Evolutionary conservation across 2,888 invertebrate species (phyloP).

Genomic region (Apotomis turbidana): DNA sequence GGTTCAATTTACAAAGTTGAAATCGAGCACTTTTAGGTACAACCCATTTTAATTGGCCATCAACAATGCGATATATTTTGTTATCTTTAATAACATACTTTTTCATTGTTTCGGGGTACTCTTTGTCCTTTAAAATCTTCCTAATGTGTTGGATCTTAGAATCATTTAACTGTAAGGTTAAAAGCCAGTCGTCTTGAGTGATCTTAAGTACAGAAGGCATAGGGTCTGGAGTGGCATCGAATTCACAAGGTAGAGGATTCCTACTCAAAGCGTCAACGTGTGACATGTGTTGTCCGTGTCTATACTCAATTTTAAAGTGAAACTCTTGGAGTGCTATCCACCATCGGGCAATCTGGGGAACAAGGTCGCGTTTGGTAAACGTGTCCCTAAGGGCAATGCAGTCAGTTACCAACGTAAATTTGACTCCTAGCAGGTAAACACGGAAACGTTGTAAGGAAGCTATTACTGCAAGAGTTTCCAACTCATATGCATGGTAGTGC

Average conservation of each 20-base stretch:
- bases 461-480: constrained; percentile 45
- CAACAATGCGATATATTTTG: background rate
- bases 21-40: too few species aligned
- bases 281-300: background rate
- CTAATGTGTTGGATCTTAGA: background rate
- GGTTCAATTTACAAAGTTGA: too few species aligned
- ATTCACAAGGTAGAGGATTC: background rate
- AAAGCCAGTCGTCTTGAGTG: constrained; percentile 3
- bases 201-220: too few species aligned
- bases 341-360: constrained; percentile 44
- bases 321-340: constrained; percentile 41
- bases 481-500: constrained; percentile 44
- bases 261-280: constrained; percentile 38
- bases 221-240: background rate
- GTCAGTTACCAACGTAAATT: constrained; percentile 44
- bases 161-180: constrained; percentile 10
- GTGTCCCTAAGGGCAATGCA: constrained; percentile 45
- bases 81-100: background rate
- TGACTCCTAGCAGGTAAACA: constrained; percentile 43
- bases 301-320: constrained; percentile 38
- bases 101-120: constrained; percentile 1
- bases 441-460: constrained; percentile 43
- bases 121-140: background rate
- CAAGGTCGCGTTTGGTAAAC: constrained; percentile 43
- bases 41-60: too few species aligned